Evolutionary conservation across 2,113 vertebrate genomes (phyloP), one percentile per base, ranked within the genome.

Genomic region (Prinia subflava): DNA sequence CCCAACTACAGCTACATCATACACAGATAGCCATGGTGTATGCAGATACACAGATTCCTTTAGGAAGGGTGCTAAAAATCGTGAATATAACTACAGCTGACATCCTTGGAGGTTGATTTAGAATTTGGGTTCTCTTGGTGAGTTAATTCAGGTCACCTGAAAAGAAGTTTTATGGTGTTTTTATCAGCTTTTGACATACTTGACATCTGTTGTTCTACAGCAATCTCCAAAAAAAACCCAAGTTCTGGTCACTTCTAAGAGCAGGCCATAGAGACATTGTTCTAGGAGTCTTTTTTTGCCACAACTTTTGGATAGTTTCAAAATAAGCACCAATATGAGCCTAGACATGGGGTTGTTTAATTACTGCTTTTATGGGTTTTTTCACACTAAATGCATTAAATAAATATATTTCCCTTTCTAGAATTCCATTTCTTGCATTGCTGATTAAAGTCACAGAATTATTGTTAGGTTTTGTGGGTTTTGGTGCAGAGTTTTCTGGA

Each of bases 341-440:
- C 6, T 8, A 69, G 10, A 17, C 7, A 9, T 2, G 2, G 10
- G 2, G 1, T 2, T 15, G 3, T 10, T 35, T 41, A 27, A 23
- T 57, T 28, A 49, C 15, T n/a, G n/a, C 2, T 53, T 2, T 37
- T 68, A 3, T 4, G 2, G 0, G 17, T 8, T 28, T 47, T 22
- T 41, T 60, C 63, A 44, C 7, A 20, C 30, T 31, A 77, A 42
- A 23, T 13, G 1, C 3, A 46, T 46, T 73, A 6, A 2, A 73
- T n/a, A 83, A 89, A 76, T 18, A 11, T 3, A 57, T 23, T 83
- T 49, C 10, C 69, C 10, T 65, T 76, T 53, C n/a, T 70, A 19
- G 12, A 1, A 44, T 22, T 63, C 23, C 21, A 24, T 63, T 74
- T 84, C 16, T 50, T 52, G 13, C 59, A 30, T 17, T 81, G 44